Conservation (phyloP, 2,797 vertebrate species). For the Limnodromus scolopaceus region DNA sequence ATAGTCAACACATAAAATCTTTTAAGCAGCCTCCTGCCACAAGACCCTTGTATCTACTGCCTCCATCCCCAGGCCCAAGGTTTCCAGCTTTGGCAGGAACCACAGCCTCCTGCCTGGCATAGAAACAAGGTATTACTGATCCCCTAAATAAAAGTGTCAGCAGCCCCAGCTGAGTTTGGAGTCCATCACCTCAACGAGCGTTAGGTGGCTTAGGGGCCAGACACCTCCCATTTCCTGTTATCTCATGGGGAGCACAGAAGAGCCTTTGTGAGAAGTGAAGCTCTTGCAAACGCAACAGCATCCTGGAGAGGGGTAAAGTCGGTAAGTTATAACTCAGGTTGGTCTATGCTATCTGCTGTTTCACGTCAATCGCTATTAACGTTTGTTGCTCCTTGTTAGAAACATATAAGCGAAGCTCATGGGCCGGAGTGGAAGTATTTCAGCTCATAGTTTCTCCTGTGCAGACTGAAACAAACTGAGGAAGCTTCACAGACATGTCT, state of each 20-base stretch:
- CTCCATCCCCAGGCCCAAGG: not conserved
- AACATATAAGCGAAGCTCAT: not conserved
- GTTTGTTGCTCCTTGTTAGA: not conserved
- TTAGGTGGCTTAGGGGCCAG: not conserved
- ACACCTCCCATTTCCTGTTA: not conserved
- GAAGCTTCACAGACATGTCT: not conserved
- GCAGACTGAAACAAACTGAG: not conserved
- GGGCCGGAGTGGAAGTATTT: not conserved
- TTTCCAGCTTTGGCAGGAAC: not conserved
- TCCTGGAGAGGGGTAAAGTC: not conserved
- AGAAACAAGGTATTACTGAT: not conserved
- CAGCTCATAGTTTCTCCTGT: not conserved
- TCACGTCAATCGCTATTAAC: not conserved
- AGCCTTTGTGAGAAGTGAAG: not conserved
- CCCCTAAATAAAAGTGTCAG: not conserved
- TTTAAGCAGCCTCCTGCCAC: not conserved
- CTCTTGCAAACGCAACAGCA: fast-evolving
- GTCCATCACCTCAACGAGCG: not conserved
- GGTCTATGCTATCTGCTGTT: not conserved
- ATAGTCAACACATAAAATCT: not conserved
- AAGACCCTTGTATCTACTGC: not conserved
- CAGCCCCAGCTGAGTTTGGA: not conserved
- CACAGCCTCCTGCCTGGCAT: not conserved
- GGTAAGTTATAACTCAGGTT: not conserved
- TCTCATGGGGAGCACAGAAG: not conserved